Evolutionary conservation across 37 sponge, comb jelly and placozoan species (phyloP).

Genomic region (Ephydatia muelleri): DNA sequence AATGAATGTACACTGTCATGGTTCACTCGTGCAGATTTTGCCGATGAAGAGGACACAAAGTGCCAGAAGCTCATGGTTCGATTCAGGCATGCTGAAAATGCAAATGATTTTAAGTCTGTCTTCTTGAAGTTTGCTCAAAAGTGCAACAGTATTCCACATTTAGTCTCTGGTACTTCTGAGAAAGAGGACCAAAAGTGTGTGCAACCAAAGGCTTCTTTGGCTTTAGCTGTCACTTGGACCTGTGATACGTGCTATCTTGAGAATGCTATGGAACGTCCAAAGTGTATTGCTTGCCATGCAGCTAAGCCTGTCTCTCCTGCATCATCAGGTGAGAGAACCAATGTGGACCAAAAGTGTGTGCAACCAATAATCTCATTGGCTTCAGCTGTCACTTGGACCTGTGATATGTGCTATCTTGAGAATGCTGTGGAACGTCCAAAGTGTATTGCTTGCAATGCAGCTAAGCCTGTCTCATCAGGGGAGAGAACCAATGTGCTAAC

Average conservation of each 20-base stretch:
- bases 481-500: neutral
- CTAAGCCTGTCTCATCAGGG: neutral
- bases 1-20: constrained; percentile 82
- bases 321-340: neutral
- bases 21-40: constrained; percentile 81
- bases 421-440: neutral
- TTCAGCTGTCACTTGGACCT: no score
- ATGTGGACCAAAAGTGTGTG: neutral
- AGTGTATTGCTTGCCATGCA: constrained; percentile 21
- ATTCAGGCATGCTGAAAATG: constrained; percentile 83
- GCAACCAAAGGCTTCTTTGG: neutral
- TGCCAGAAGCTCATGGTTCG: constrained; percentile 72
- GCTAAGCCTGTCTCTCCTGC: neutral
- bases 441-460: neutral
- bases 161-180: neutral
- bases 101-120: constrained; percentile 67
- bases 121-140: constrained; percentile 25
- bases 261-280: neutral
- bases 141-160: neutral
- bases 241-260: constrained; percentile 21
- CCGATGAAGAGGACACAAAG: constrained; percentile 70
- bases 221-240: neutral
- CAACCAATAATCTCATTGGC: no score
- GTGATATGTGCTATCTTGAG: neutral
- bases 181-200: neutral